Evolutionary conservation across 2,888 invertebrate species (phyloP).

Genomic region (Torymus auratus): DNA sequence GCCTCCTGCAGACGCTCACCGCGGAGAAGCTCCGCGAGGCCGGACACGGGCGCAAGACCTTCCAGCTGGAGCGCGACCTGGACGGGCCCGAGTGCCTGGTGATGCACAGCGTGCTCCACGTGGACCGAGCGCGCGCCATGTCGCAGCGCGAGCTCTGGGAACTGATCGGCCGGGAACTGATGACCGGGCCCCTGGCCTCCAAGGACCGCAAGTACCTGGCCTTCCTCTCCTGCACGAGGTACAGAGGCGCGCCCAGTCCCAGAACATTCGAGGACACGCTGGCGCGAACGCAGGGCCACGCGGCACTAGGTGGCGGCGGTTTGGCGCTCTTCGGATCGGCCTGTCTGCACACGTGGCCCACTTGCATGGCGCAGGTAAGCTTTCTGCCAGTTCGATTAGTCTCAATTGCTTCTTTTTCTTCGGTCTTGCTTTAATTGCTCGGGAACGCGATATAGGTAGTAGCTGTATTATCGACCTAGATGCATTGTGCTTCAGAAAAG

Average conservation of each 20-base stretch:
- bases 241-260: slow-evolving; percentile 82
- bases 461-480: no score
- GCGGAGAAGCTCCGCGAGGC: slow-evolving; percentile 92
- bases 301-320: slow-evolving; percentile 95
- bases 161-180: slow-evolving; percentile 89
- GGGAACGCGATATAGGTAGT: no score
- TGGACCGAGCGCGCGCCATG: slow-evolving; percentile 84
- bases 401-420: no score
- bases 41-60: slow-evolving; percentile 88
- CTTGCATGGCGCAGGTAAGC: slow-evolving; percentile 79
- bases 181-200: slow-evolving; percentile 78
- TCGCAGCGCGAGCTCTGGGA: slow-evolving; percentile 90
- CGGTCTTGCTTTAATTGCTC: no score
- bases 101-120: slow-evolving; percentile 85
- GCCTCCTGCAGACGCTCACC: slow-evolving; percentile 90
- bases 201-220: slow-evolving; percentile 89
- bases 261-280: slow-evolving; percentile 84
- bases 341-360: slow-evolving; percentile 94
- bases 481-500: no score
- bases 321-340: slow-evolving; percentile 94
- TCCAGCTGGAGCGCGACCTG: slow-evolving; percentile 85
- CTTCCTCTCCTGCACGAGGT: slow-evolving; percentile 92
- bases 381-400: no score
- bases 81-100: slow-evolving; percentile 83
- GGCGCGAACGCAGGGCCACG: slow-evolving; percentile 86